Evolutionary conservation across 2,888 invertebrate species (phyloP), one percentile per base, ranked within the genome.

Genomic region (Agrochola litura): DNA sequence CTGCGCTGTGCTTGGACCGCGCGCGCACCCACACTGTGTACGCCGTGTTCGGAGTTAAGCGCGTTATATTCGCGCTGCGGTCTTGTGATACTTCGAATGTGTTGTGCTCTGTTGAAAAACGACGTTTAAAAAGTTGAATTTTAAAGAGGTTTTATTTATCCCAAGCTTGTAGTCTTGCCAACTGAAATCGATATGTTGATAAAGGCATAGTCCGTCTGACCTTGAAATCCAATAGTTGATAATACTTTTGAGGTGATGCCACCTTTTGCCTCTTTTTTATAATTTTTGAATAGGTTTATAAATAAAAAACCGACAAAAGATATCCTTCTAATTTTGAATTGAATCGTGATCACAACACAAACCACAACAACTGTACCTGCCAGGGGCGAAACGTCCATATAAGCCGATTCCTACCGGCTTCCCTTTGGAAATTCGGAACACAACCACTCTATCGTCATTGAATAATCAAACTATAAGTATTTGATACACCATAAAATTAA

Each of bases 1-100:
- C 97, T 4, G 97, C 96, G 77, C 97, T 97, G 88, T 98, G 97
- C 71, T 97, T 97, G 2, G 98, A 98, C 88, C 98, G 98, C 2
- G 98, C 98, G 64, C 98, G 97, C 58, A 98, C 97, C 97, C 98
- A 98, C 61, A 98, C 97, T 9, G 95, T 95, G 92, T 98, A 99
- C 9, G 97, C 97, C 70, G 97, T 98, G 86, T 97, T 97, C 0
- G 98, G 98, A 1, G 97, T 94, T 25, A 98, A 93, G 2, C 97
- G 97, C 0, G 97, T 96, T 63, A 98, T 91, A 30, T 97, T 95
- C 66, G 95, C 92, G 88, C 94, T 89, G 78, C 96, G 91, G 30
- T 94, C 95, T 37, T 90, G 92, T 0, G 93, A 89, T 95, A 90
- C 97, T 67, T 93, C 93, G 84, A 95, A 92, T 41, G 94, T 95